A percentile compares a stretch with the other conserved stretches of the same genome.
These are phyloP conservation scores for Drosophila bocqueti DNA, from an alignment of 1,140 invertebrate species.

Conservation along the genomic window DNA sequence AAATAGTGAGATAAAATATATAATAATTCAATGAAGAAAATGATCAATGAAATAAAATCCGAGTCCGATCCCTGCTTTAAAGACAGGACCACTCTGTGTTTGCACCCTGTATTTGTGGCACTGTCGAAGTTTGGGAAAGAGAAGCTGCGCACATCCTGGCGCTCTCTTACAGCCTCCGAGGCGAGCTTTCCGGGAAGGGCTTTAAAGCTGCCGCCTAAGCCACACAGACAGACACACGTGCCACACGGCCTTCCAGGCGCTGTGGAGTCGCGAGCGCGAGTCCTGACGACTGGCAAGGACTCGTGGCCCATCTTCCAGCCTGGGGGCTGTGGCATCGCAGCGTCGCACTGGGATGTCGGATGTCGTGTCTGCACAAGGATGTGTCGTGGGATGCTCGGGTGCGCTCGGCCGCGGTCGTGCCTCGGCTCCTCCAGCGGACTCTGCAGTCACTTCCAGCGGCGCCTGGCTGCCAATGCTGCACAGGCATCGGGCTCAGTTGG, in stretches of 20 bases:
- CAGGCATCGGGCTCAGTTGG: constrained; percentile 83
- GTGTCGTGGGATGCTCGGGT: constrained; percentile 37
- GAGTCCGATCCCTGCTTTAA: constrained; percentile 24
- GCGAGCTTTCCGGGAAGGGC: constrained; percentile 38
- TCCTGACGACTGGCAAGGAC: constrained; percentile 44
- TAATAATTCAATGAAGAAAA: neutral
- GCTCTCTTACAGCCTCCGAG: constrained; percentile 46
- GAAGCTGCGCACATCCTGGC: constrained; percentile 18
- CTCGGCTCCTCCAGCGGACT: constrained; percentile 51
- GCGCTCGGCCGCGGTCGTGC: constrained; percentile 2
- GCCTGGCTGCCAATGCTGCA: constrained; percentile 72
- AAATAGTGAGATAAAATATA: neutral
- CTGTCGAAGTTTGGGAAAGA: constrained; percentile 1
- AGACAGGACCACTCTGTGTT: neutral
- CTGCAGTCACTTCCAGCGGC: constrained; percentile 68
- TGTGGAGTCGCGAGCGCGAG: constrained; percentile 42
- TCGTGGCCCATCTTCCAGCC: constrained; percentile 45
- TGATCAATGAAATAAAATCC: neutral
- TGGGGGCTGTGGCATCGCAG: constrained; percentile 31
- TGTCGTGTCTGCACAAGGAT: constrained; percentile 54
- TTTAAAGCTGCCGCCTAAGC: constrained; percentile 31
- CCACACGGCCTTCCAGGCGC: constrained; percentile 32
- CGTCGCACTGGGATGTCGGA: constrained; percentile 13
- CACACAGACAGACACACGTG: constrained; percentile 14
- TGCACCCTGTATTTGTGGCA: constrained; percentile 33